These are phyloP conservation scores for Cyprinella venusta DNA, from an alignment of 2,797 vertebrate species.

Conservation along the genomic window DNA sequence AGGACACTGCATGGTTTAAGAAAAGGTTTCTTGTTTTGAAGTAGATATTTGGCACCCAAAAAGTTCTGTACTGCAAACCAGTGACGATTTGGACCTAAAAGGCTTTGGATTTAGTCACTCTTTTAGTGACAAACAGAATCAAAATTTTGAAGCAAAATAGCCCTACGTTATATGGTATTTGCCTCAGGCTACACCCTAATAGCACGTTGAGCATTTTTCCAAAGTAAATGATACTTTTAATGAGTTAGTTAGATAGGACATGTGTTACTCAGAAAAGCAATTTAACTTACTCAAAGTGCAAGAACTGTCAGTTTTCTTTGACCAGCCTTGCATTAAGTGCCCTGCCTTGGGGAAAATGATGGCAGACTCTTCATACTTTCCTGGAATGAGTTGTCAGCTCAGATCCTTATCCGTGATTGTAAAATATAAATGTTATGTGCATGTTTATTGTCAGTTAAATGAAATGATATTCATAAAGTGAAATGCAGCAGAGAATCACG, in stretches of 20 bases:
- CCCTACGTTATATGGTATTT: background rate
- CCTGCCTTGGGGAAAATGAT: conserved; percentile 4
- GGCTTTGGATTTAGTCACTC: background rate
- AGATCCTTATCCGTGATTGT: background rate
- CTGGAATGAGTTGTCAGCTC: conserved; percentile 8
- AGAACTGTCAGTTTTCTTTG: conserved; percentile 6
- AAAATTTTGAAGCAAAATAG: background rate
- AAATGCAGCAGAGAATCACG: background rate
- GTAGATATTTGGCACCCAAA: background rate
- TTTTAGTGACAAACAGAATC: conserved; percentile 2
- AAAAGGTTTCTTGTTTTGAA: conserved; percentile 9
- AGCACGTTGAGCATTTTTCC: background rate
- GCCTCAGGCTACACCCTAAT: background rate
- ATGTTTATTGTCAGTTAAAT: background rate
- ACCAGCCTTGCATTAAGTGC: background rate
- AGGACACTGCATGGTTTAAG: background rate
- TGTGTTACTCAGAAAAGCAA: conserved; percentile 8
- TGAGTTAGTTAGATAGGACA: background rate
- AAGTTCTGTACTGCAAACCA: conserved; percentile 5
- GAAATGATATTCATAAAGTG: background rate
- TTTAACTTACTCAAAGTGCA: conserved; percentile 21
- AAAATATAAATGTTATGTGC: background rate
- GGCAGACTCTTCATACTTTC: background rate
- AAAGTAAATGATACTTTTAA: background rate
- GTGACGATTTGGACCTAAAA: background rate